These are phyloP conservation scores for Naja naja DNA, from an alignment of 2,113 vertebrate genomes.

Conservation along the genomic window DNA sequence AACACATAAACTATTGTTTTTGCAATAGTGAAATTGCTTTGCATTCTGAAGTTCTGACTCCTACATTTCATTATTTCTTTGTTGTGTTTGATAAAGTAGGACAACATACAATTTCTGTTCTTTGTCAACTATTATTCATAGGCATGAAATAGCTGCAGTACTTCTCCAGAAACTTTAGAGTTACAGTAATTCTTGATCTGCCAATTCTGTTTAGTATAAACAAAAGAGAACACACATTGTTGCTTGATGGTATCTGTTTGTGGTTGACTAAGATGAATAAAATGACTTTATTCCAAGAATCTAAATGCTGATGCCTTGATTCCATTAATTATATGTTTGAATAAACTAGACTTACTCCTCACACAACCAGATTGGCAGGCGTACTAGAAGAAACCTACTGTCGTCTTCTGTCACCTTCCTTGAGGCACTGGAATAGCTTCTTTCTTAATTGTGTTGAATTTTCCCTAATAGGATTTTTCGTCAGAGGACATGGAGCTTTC, in stretches of 20 bases:
- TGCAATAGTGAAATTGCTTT: constrained; percentile 22
- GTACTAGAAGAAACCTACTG: neutral
- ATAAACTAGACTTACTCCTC: neutral
- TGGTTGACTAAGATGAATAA: neutral
- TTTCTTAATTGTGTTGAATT: neutral
- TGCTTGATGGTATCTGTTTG: neutral
- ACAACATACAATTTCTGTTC: neutral
- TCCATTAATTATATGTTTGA: neutral
- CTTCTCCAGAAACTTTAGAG: neutral
- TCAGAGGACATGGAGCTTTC: constrained; percentile 82
- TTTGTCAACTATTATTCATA: neutral
- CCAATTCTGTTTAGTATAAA: neutral
- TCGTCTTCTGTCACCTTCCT: neutral
- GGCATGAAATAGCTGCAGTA: neutral
- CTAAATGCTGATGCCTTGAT: neutral
- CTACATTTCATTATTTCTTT: constrained; percentile 32
- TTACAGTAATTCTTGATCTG: neutral
- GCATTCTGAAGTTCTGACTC: neutral
- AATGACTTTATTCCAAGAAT: neutral
- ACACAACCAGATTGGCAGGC: neutral
- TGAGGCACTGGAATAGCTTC: neutral
- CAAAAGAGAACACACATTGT: neutral
- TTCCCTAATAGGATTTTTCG: constrained; percentile 60
- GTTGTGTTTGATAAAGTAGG: neutral
- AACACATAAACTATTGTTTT: constrained; percentile 21